Conservation (phyloP, 2,888 invertebrate genomes). For the Glaucopsyche alexis region DNA sequence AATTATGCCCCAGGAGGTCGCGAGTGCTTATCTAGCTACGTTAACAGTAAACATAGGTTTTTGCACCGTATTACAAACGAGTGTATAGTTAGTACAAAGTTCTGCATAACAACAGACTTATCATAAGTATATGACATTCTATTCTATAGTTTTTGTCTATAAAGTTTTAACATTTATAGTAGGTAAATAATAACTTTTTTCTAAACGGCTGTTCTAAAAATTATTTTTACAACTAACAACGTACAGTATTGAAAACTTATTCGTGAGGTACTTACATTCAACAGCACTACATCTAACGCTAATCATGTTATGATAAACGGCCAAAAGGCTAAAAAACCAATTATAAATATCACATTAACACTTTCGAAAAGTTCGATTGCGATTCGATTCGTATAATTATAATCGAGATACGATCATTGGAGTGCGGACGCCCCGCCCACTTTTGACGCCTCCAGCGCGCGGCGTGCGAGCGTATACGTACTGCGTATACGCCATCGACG, state of each 20-base stretch:
- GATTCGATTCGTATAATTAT: constrained; percentile 75
- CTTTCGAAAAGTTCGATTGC: constrained; percentile 35
- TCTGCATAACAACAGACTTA: neutral
- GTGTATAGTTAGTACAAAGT: neutral
- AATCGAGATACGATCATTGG: constrained; percentile 75
- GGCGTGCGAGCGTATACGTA: constrained; percentile 5
- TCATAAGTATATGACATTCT: neutral
- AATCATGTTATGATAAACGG: constrained; percentile 22
- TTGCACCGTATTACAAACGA: neutral
- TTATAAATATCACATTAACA: constrained; percentile 27
- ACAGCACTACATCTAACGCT: neutral
- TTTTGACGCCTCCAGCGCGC: constrained; percentile 74
- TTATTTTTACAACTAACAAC: neutral
- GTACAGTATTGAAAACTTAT: neutral
- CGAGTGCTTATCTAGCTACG: neutral
- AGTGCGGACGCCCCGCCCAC: constrained; percentile 72
- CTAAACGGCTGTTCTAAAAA: neutral
- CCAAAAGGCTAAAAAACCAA: constrained; percentile 16
- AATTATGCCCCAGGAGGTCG: constrained; percentile 2
- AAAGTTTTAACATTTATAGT: too few species aligned
- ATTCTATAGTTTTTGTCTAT: too few species aligned
- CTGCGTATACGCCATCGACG: constrained; percentile 64
- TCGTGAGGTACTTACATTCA: neutral
- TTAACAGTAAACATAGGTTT: neutral
- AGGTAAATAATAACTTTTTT: too few species aligned